phyloP scores from a whole-genome alignment of 2,113 vertebrate species.

The Turnix velox region DNA sequence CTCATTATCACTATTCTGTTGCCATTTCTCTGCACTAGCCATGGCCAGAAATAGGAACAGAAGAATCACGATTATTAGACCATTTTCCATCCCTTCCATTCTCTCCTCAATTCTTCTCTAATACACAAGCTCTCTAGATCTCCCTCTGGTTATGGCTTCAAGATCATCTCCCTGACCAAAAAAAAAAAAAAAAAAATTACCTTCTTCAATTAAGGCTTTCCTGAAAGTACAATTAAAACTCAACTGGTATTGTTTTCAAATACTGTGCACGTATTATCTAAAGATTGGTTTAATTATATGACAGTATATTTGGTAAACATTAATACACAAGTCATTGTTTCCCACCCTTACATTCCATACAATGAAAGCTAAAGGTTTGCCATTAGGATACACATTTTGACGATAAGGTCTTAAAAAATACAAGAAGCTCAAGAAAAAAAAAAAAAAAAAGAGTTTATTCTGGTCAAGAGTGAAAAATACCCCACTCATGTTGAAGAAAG shows the following conservation, averaged over 20 bases:
- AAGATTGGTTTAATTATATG: not conserved
- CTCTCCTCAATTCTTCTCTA: not conserved
- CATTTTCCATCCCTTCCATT: not conserved
- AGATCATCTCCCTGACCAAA: not conserved
- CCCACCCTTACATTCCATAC: not conserved
- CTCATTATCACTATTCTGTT: not conserved
- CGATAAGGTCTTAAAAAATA: not conserved
- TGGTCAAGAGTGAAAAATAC: not conserved
- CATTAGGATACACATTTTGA: not conserved
- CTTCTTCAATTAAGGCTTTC: not conserved
- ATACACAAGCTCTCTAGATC: not conserved
- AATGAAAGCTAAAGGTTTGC: not conserved
- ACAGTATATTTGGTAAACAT: not conserved
- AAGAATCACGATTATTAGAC: not conserved
- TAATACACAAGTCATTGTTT: accelerated
- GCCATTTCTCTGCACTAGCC: not conserved
- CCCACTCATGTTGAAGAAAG: not conserved
- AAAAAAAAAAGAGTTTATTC: not conserved
- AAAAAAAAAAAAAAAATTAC: not conserved
- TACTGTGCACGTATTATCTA: not conserved
- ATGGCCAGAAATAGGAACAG: not conserved
- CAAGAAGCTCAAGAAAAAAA: not conserved
- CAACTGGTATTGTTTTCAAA: not conserved
- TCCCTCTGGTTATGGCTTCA: not conserved
- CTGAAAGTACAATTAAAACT: not conserved